Conservation (phyloP, 1,140 invertebrate genomes). For the Drosophila sp. region DNA sequence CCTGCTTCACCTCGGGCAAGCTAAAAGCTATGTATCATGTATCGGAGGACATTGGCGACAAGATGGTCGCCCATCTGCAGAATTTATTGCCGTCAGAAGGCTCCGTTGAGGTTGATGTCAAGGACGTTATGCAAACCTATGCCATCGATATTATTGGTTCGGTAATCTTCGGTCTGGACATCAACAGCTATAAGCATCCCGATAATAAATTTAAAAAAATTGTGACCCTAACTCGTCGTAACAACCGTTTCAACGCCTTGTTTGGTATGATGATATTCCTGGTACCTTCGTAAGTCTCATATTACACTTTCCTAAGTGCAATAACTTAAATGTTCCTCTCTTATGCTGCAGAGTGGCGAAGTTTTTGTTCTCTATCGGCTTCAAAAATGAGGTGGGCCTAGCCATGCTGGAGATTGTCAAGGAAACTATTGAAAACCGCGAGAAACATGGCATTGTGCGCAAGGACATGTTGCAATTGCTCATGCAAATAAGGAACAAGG, state of each 20-base stretch:
- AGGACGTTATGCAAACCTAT: slow-evolving; percentile 59
- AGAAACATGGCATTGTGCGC: slow-evolving; percentile 83
- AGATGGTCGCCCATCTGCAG: slow-evolving; percentile 67
- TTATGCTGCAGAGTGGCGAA: slow-evolving; percentile 43
- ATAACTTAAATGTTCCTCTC: neutral
- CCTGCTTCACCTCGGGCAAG: slow-evolving; percentile 85
- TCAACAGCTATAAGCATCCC: slow-evolving; percentile 69
- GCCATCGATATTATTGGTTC: slow-evolving; percentile 75
- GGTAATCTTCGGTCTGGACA: slow-evolving; percentile 70
- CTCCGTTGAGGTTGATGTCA: slow-evolving; percentile 55
- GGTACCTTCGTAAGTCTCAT: slow-evolving; percentile 60
- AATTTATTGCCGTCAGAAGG: slow-evolving; percentile 47
- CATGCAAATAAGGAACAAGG: slow-evolving; percentile 84
- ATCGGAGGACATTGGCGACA: slow-evolving; percentile 82
- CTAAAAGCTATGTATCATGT: slow-evolving; percentile 85
- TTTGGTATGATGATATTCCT: slow-evolving; percentile 63
- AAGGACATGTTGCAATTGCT: slow-evolving; percentile 85
- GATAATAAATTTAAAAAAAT: slow-evolving; percentile 65
- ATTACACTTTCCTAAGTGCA: neutral
- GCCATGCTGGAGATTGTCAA: slow-evolving; percentile 83
- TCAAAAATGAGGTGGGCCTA: slow-evolving; percentile 38
- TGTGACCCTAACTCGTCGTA: slow-evolving; percentile 16
- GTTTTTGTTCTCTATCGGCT: slow-evolving; percentile 51
- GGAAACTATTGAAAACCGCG: slow-evolving; percentile 84
- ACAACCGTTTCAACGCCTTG: slow-evolving; percentile 25